Percentiles rank a stretch among this genome's conserved stretches.
phyloP scores from a whole-genome alignment of 2,797 vertebrate genomes.

The Lacerta bilineata region DNA sequence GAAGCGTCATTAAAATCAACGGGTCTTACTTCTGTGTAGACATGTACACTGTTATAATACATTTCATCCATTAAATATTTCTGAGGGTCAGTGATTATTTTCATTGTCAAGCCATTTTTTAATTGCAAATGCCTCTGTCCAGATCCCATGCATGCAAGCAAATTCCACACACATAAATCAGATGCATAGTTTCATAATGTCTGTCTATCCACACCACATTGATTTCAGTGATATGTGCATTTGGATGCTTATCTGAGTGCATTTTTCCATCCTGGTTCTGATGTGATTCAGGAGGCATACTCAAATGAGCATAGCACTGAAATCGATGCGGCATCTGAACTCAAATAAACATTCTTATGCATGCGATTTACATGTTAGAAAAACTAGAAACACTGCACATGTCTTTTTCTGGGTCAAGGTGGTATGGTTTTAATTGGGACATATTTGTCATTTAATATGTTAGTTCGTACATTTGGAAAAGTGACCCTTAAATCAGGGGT shows the following conservation, averaged over 20 bases:
- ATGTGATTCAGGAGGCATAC: not conserved
- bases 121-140: too few relatives aligned
- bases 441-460: not conserved
- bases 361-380: not conserved
- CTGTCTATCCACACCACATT: not conserved
- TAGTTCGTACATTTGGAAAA: not conserved
- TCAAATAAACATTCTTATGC: not conserved
- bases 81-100: too few relatives aligned
- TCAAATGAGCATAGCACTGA: not conserved
- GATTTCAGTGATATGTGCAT: not conserved
- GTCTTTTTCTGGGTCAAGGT: not conserved
- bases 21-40: too few relatives aligned
- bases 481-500: not conserved
- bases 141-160: too few relatives aligned
- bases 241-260: not conserved
- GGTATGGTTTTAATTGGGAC: not conserved
- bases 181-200: too few relatives aligned
- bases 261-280: not conserved
- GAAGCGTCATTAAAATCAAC: too few relatives aligned
- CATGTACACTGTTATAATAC: too few relatives aligned
- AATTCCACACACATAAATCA: too few relatives aligned
- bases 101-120: too few relatives aligned
- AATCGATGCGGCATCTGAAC: not conserved
- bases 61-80: too few relatives aligned
- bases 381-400: not conserved